Conservation (phyloP, 2,888 invertebrate genomes). For the Cheilosia variabilis region DNA sequence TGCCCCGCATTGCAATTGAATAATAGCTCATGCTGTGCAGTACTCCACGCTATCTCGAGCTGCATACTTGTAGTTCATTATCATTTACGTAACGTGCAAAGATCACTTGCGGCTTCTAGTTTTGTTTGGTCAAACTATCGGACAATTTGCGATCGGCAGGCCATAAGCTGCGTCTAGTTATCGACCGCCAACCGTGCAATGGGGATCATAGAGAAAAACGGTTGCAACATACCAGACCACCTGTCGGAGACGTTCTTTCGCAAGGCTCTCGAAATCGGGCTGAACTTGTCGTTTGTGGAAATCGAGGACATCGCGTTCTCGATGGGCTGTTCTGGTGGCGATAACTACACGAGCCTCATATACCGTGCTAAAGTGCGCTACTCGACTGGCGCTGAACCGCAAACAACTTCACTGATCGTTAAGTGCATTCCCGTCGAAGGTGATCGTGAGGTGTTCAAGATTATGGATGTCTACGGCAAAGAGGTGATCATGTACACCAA, state of each 20-base stretch:
- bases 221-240: constrained; percentile 58
- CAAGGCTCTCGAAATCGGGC: constrained; percentile 59
- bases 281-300: constrained; percentile 47
- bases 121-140: neutral
- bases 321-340: constrained; percentile 67
- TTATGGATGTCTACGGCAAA: constrained; percentile 74
- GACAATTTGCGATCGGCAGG: neutral
- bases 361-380: constrained; percentile 62
- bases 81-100: constrained; percentile 5
- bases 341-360: constrained; percentile 68
- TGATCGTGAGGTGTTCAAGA: constrained; percentile 63
- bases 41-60: neutral
- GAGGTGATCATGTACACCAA: constrained; percentile 76
- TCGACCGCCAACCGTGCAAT: constrained; percentile 27
- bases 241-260: constrained; percentile 63
- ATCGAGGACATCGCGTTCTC: constrained; percentile 58
- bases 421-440: constrained; percentile 66
- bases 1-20: neutral
- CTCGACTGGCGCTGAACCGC: neutral
- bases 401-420: constrained; percentile 58
- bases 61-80: neutral
- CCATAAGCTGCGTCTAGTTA: constrained; percentile 74
- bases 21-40: neutral
- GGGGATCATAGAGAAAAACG: constrained; percentile 57
- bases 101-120: neutral